Evolutionary conservation across 92 coral and sea anemone genomes (phyloP).

Genomic region (Bergia puertoricense): DNA sequence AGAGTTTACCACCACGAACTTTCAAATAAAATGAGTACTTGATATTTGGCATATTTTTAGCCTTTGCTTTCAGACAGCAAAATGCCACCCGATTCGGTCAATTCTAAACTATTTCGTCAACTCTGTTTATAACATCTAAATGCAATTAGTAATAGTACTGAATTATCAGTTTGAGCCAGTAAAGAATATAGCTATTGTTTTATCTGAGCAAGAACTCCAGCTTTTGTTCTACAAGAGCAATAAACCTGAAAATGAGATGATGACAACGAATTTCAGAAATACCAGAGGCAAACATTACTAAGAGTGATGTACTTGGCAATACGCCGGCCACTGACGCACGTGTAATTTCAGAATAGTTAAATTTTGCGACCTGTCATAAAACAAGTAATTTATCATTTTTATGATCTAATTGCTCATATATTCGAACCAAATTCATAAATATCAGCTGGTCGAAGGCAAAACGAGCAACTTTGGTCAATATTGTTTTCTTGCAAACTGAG

Average conservation of each 20-base stretch:
- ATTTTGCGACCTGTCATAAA: constrained; percentile 8
- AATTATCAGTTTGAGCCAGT: not conserved
- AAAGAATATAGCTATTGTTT: not conserved
- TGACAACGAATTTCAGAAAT: not conserved
- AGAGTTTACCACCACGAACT: not conserved
- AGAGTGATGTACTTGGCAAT: not conserved
- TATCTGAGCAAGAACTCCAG: not conserved
- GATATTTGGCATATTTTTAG: not conserved
- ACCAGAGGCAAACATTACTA: not conserved
- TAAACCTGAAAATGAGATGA: not conserved
- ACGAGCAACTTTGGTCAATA: not conserved
- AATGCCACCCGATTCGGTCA: not conserved
- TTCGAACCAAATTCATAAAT: not conserved
- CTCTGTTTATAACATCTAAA: not conserved
- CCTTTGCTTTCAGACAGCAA: not conserved
- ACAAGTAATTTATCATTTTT: not conserved
- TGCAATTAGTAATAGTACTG: not conserved
- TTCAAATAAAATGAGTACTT: not conserved
- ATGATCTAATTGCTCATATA: constrained; percentile 5
- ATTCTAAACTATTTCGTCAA: not conserved
- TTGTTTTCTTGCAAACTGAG: not conserved
- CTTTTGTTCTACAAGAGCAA: not conserved
- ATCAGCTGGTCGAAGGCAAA: not conserved
- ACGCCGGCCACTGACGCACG: not conserved
- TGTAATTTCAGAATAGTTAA: not conserved